phyloP scores from a whole-genome alignment of 2,113 vertebrate genomes.

The Rhynchomys soricoides region DNA sequence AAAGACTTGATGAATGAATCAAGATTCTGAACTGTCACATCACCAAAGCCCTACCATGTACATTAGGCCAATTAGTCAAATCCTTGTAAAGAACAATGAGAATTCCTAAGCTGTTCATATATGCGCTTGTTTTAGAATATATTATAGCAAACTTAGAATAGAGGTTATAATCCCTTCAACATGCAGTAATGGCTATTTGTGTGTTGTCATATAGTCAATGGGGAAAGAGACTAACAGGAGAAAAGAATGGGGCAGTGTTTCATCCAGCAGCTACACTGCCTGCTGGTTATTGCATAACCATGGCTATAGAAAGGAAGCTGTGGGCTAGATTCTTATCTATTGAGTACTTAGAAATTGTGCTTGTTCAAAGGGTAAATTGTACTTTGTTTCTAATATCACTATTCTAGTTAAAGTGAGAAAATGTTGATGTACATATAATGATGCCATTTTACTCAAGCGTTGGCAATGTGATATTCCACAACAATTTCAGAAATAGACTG shows the following conservation, averaged over 20 bases:
- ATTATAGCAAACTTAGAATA: not conserved
- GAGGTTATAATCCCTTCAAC: not conserved
- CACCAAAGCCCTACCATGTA: not conserved
- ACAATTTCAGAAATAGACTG: not conserved
- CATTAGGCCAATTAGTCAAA: not conserved
- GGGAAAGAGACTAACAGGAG: not conserved
- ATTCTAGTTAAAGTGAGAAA: not conserved
- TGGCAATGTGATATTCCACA: not conserved
- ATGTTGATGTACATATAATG: not conserved
- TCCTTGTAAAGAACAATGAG: constrained; percentile 6
- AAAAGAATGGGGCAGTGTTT: not conserved
- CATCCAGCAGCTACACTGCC: not conserved
- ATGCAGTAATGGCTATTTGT: not conserved
- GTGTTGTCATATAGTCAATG: not conserved
- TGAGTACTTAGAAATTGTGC: constrained; percentile 2
- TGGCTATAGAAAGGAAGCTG: not conserved
- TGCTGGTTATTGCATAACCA: not conserved
- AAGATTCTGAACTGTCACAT: not conserved
- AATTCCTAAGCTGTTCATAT: not conserved
- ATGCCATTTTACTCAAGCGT: not conserved
- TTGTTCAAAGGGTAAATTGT: not conserved
- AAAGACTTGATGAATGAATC: not conserved
- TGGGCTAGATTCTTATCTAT: not conserved
- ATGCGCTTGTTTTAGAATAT: not conserved
- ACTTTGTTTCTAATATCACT: not conserved